Percentiles rank a stretch among this genome's conserved stretches.
These are phyloP conservation scores for Heptascelio sp. DNA, from an alignment of 2,888 invertebrate species.

Conservation along the genomic window DNA sequence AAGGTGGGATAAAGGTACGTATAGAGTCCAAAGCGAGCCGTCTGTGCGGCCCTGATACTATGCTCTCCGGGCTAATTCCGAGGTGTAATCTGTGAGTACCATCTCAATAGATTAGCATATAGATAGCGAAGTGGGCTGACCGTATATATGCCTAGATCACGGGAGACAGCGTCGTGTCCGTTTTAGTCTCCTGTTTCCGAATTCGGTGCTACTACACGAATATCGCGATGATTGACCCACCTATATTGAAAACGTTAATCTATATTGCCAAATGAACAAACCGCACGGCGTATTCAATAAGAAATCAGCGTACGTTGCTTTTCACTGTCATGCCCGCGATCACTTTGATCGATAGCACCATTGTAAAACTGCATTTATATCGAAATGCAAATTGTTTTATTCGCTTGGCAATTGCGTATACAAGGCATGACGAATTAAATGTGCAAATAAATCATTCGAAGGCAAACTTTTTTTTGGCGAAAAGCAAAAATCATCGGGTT, in stretches of 20 bases:
- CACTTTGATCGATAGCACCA: not conserved
- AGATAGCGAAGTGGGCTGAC: slow-evolving; percentile 83
- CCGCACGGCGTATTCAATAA: not conserved
- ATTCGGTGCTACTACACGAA: slow-evolving; percentile 61
- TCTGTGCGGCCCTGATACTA: slow-evolving; percentile 81
- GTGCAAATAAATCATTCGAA: slow-evolving; percentile 30
- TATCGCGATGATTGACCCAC: slow-evolving; percentile 62
- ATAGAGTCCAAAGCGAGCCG: slow-evolving; percentile 51
- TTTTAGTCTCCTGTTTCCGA: slow-evolving; percentile 78
- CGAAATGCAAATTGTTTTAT: slow-evolving; percentile 51
- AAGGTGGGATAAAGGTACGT: slow-evolving; percentile 80
- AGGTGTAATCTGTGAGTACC: slow-evolving; percentile 84
- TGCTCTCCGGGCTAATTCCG: slow-evolving; percentile 83
- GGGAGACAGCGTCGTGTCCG: slow-evolving; percentile 78
- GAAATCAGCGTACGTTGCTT: not conserved
- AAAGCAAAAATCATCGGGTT: slow-evolving; percentile 42
- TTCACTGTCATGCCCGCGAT: slow-evolving; percentile 38
- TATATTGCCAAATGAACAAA: slow-evolving; percentile 35
- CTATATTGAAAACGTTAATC: slow-evolving; percentile 54
- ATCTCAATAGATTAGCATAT: slow-evolving; percentile 85
- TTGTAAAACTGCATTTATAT: slow-evolving; percentile 19
- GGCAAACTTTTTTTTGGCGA: slow-evolving; percentile 32
- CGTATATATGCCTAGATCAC: slow-evolving; percentile 79
- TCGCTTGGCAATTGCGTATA: slow-evolving; percentile 4
- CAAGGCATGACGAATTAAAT: slow-evolving; percentile 25